Evolutionary conservation across 2,797 vertebrate species (phyloP), one percentile per base, ranked within the genome.

Genomic region (Acanthornis magna): DNA sequence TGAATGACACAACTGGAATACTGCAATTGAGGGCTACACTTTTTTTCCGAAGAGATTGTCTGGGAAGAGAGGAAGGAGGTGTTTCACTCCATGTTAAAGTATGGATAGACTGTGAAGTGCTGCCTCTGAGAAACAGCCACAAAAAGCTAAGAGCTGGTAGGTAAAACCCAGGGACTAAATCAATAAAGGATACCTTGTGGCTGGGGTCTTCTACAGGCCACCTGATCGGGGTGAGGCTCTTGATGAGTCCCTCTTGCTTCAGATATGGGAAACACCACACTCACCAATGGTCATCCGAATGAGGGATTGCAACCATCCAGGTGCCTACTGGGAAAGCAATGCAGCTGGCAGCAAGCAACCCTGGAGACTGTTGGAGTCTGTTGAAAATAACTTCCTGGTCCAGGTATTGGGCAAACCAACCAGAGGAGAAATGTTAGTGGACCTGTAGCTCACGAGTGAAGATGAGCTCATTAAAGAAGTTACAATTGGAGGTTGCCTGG

Each of bases 281-380:
- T 71, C 18, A 23, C 9, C 27, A 42, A 1, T 3, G 16, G 1
- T 23, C 27, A n/a, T 57, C 32, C 5, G 7, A 13, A 36, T 0
- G 4, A 57, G 18, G 22, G 50, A 43, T 50, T 57, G 19, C 32
- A 63, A 17, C 9, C 34, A 40, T 6, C 1, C 38, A 16, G 40
- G 12, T 17, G 5, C 25, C 48, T 54, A 11, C 29, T 48, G 42
- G 29, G 11, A 54, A 70, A 54, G 6, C 9, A 68, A n/a, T 13
- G 26, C 23, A 45, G 25, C 23, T n/a, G 13, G 4, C 23, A 68
- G 13, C 13, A 34, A 47, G 40, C 16, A 77, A 10, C 22, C 32
- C n/a, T 51, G 23, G 22, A 48, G 36, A 63, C 10, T 32, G 13
- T 21, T 36, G 36, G 21, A 27, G 4, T 29, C 3, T 43, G 8